Base-by-base conservation (phyloP, 2,797 vertebrate species). In the Eutrigla gurnardus region DNA sequence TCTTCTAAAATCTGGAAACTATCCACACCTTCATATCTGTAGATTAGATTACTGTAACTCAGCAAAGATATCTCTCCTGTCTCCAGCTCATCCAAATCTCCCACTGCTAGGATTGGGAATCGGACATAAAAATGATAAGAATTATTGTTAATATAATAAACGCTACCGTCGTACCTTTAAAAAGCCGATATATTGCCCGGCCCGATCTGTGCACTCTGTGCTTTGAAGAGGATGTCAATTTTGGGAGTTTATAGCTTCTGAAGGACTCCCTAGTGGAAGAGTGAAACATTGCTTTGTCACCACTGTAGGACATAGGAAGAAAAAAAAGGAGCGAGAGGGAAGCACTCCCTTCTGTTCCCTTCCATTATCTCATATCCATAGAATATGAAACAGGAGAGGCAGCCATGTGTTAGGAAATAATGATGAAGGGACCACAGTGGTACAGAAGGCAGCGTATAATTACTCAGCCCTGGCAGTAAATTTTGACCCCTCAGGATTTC, bases 401-500 rank as follows among this genome's bases (percentile, higher is more conserved):
- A 75, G 79, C 73, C 73, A 75, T 89, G 89, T 88, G 88, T 84
- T 88, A 46, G 72, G 78, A 86, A 88, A 83, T 91, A 88, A 88
- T 88, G 89, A 91, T 83, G 83, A 90, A 83, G 84, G 83, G 81
- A 76, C 80, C 67, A 17, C 71, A 61, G 86, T 35, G 76, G 73
- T 83, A 80, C 77, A 86, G 73, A 84, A 83, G 86, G 88, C 70
- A 0, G 71, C 80, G 82, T 82, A 78, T 93, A 93, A 94, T 94
- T 91, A 87, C 85, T 87, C 78, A 73, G 77, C 62, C 71, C 82
- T 71, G 80, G 85, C 86, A 81, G 87, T 92, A 89, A 64, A 88
- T 85, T 84, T 42, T 83, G 88, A 89, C 87, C 90, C 88, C 80
- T 59, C 53, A 81, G 85, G 86, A 88, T 86, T 89, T 75, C 13